These are phyloP conservation scores for Drosophila algonquin DNA, from an alignment of 2,888 invertebrate genomes.

Conservation along the genomic window DNA sequence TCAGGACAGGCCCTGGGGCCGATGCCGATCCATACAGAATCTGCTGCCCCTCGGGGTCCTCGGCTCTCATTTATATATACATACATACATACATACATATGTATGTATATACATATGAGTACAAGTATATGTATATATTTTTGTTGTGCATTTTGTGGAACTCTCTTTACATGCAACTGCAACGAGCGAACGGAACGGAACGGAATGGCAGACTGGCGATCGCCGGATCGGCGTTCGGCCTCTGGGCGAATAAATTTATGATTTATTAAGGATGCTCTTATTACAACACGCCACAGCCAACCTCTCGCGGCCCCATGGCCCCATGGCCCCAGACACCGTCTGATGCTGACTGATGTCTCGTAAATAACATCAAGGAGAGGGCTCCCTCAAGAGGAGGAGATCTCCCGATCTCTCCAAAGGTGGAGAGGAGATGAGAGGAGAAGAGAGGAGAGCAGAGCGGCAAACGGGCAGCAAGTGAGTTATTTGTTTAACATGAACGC, in stretches of 20 bases:
- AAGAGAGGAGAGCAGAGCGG: not conserved
- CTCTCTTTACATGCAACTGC: constrained; percentile 66
- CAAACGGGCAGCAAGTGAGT: constrained; percentile 62
- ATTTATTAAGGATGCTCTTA: constrained; percentile 83
- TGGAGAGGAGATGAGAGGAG: constrained; percentile 1
- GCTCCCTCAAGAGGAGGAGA: constrained; percentile 31
- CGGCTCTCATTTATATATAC: not conserved
- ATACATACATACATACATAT: not conserved
- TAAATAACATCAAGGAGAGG: constrained; percentile 62
- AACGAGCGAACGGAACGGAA: too few relatives aligned
- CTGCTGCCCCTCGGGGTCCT: constrained; percentile 1
- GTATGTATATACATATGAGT: too few relatives aligned
- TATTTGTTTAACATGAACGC: constrained; percentile 79
- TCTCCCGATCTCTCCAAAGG: constrained; percentile 3
- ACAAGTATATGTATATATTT: not conserved
- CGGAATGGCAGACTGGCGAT: not conserved
- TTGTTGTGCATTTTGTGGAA: constrained; percentile 3
- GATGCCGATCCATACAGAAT: constrained; percentile 6
- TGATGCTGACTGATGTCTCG: constrained; percentile 75
- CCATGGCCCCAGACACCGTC: constrained; percentile 23
- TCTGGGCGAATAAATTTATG: constrained; percentile 81
- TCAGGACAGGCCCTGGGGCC: constrained; percentile 23
- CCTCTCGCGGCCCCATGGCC: constrained; percentile 14
- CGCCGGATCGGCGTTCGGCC: constrained; percentile 1
- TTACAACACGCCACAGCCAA: constrained; percentile 76